Evolutionary conservation across 2,888 invertebrate species (phyloP).

Genomic region (Boloria selene): DNA sequence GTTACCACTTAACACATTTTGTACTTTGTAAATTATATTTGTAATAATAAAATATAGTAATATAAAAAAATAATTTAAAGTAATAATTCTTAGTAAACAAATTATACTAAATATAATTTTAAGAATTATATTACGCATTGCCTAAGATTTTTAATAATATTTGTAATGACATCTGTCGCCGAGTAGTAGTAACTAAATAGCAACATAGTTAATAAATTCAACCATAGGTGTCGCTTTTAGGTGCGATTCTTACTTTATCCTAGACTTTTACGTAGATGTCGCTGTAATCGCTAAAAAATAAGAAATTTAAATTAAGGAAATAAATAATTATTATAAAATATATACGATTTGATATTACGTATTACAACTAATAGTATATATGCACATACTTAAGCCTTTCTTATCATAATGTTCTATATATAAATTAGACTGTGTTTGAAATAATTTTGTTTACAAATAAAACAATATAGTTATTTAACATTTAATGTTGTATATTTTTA

Average conservation of each 20-base stretch:
- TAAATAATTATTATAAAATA: too few relatives aligned
- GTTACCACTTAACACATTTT: constrained; percentile 58
- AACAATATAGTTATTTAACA: too few relatives aligned
- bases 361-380: too few relatives aligned
- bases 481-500: too few relatives aligned
- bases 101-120: constrained; percentile 3
- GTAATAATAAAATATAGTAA: neutral
- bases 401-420: too few relatives aligned
- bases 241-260: neutral
- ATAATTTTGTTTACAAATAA: too few relatives aligned
- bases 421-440: too few relatives aligned
- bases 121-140: neutral
- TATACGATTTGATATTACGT: too few relatives aligned
- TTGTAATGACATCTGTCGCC: constrained; percentile 47
- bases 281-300: neutral
- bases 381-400: too few relatives aligned
- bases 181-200: constrained; percentile 45
- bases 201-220: neutral
- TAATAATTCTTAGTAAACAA: neutral
- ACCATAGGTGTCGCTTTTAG: constrained; percentile 10
- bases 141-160: neutral
- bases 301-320: too few relatives aligned
- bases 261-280: constrained; percentile 23
- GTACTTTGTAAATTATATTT: too few relatives aligned
- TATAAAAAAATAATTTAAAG: neutral